Evolutionary conservation across 2,888 invertebrate genomes (phyloP), one percentile per base, ranked within the genome.

Genomic region (Yponomeuta evonymella): DNA sequence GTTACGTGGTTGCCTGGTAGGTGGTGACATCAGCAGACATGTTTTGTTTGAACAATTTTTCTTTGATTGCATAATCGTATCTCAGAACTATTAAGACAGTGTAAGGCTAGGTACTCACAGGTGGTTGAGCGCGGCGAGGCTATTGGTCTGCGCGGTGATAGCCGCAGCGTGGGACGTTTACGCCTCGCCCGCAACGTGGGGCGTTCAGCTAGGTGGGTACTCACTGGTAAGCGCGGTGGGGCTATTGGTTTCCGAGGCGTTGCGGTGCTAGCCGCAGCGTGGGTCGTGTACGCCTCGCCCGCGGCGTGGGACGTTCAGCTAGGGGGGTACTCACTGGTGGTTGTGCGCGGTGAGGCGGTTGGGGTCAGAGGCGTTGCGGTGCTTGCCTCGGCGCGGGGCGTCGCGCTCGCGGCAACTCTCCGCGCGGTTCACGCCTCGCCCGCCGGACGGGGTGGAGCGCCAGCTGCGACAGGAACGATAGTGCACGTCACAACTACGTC

Each of bases 321-420:
- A 58, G 15, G 51, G 5, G 12, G 48, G 70, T 72, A 89, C 90
- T 82, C 67, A 91, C 91, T 87, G 87, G 81, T 88, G 83, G 74
- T 85, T 85, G 76, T 90, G 89, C 72, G 91, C 90, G 1, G 92
- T 91, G 74, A 92, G 87, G 0, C 92, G 79, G 84, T 90, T 92
- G 75, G 92, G 92, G 76, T 92, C 92, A 78, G 89, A 89, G 0
- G 92, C 91, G 84, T 92, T 92, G 71, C 92, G 86, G 73, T 92
- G 92, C 73, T 92, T 92, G 70, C 91, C 90, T 71, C 92, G 86
- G 0, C 92, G 81, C 11, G 91, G 90, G 68, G 84, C 87, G 83
- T 90, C 91, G 0, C 92, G 84, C 80, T 90, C 92, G 76, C 92
- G 89, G 66, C 92, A 92, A 43, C 87, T 87, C 83, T 92, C 92